Base-by-base conservation (phyloP, 1,140 invertebrate species). In the Drosophila elegans region DNA sequence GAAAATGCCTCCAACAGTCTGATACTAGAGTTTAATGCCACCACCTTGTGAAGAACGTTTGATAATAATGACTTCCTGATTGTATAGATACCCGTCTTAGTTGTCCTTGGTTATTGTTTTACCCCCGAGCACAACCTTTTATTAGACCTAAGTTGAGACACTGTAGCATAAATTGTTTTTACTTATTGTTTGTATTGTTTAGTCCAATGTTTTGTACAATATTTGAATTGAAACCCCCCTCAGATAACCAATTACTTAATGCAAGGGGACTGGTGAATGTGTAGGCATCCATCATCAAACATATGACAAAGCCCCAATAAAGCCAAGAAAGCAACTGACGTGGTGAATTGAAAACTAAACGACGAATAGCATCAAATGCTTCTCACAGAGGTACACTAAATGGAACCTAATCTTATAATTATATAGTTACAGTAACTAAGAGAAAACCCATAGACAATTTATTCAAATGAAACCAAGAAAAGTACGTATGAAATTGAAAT, bases 331-430 rank as follows among this genome's bases (percentile, higher is more conserved):
- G 77, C 77, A 84, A 89, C 83, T 84, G 86, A 80, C 75, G 62
- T 64, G 52, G 48, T 73, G 77, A 88, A 88, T 77, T 88, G 79
- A 79, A 82, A 74, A 79, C 71, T 66, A 83, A 64, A 89, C 83
- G 83, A 88, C 83, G 80, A 89, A 89, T 89, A 78, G 85, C 84
- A 89, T 89, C 59, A 74, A 89, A 89, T 89, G 84, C 85, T 84
- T 69, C 74, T 60, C 49, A 85, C 54, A 68, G 77, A 76, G 68
- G 60, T 78, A 78, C 48, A 63, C 69, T 86, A 76, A 78, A 67
- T 44, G 77, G 72, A 85, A 78, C 67, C 48, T 64, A 86, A 75
- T 69, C 57, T 77, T 72, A 84, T 73, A 74, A 84, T 77, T 67
- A 88, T 56, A 45, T 86, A 86, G 74, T 46, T 72, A 82, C 71